Conservation (phyloP, 2,797 vertebrate species). For the Manis pentadactyla region DNA sequence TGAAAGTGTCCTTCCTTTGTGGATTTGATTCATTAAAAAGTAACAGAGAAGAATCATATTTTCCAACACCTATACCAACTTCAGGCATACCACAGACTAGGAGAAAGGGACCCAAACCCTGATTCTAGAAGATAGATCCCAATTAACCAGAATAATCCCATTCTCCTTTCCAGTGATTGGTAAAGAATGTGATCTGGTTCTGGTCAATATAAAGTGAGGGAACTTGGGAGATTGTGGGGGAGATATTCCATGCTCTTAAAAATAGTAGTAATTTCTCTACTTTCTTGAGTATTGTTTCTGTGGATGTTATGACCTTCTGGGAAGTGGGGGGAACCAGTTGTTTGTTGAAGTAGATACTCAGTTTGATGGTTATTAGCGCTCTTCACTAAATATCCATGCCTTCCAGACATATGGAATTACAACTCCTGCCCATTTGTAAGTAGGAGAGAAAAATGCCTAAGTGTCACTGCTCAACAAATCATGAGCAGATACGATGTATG, state of each 20-base stretch:
- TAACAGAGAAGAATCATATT: not conserved
- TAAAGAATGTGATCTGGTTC: constrained; percentile 15
- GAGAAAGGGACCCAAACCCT: not conserved
- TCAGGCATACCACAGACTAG: not conserved
- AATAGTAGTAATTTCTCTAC: not conserved
- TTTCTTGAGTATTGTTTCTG: not conserved
- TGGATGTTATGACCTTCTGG: not conserved
- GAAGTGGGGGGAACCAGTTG: not conserved
- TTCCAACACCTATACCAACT: not conserved
- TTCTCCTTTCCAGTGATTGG: not conserved
- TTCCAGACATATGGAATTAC: not conserved
- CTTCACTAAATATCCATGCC: not conserved
- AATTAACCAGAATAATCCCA: not conserved
- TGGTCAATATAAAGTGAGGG: not conserved
- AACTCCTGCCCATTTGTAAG: not conserved
- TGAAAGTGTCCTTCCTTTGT: not conserved
- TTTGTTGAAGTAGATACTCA: not conserved
- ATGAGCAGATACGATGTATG: not conserved
- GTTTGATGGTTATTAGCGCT: not conserved
- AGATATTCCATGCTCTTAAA: constrained; percentile 7
- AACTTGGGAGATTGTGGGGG: not conserved
- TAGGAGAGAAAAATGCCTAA: not conserved
- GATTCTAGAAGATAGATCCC: not conserved
- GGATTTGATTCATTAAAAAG: not conserved
- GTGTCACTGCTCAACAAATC: not conserved